Percentiles rank a stretch among this genome's conserved stretches.
phyloP scores from a whole-genome alignment of 2,888 invertebrate species.

The Acanthoscelides obtectus region DNA sequence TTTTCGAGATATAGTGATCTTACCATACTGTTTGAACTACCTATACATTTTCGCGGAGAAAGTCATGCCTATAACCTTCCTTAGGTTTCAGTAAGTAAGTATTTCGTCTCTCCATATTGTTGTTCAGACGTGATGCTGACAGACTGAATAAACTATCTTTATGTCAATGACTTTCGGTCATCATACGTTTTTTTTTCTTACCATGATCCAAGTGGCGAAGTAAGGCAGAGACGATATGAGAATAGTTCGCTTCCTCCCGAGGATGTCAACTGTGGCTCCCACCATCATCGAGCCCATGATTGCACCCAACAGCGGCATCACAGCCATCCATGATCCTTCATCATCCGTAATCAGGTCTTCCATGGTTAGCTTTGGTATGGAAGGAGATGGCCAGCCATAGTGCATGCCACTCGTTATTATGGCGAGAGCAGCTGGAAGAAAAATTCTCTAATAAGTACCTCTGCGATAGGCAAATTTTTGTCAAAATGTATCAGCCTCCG shows the following conservation, averaged over 20 bases:
- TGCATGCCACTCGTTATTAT: constrained; percentile 44
- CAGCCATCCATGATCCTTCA: constrained; percentile 61
- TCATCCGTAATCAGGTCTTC: constrained; percentile 43
- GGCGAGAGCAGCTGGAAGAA: constrained; percentile 39
- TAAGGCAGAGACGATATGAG: constrained; percentile 55
- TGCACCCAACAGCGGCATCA: constrained; percentile 62
- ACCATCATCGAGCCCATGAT: constrained; percentile 59
- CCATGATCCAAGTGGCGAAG: constrained; percentile 59
- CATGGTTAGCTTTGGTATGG: constrained; percentile 49
- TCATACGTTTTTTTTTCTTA: too few relatives aligned
- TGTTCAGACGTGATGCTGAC: too few relatives aligned
- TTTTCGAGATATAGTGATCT: too few relatives aligned
- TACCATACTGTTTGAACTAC: too few relatives aligned
- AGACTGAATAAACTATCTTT: too few relatives aligned
- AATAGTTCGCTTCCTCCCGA: constrained; percentile 62
- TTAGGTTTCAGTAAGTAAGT: too few relatives aligned
- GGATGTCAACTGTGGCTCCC: constrained; percentile 60
- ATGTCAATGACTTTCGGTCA: too few relatives aligned
- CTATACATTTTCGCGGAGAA: too few relatives aligned
- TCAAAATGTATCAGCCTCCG: too few relatives aligned
- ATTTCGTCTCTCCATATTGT: too few relatives aligned
- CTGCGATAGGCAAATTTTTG: too few relatives aligned
- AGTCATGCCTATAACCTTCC: too few relatives aligned
- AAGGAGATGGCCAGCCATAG: constrained; percentile 61
- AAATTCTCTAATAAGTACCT: neutral